Evolutionary conservation across 2,888 invertebrate species (phyloP), one percentile per base, ranked within the genome.

Genomic region (Crematogaster levior): DNA sequence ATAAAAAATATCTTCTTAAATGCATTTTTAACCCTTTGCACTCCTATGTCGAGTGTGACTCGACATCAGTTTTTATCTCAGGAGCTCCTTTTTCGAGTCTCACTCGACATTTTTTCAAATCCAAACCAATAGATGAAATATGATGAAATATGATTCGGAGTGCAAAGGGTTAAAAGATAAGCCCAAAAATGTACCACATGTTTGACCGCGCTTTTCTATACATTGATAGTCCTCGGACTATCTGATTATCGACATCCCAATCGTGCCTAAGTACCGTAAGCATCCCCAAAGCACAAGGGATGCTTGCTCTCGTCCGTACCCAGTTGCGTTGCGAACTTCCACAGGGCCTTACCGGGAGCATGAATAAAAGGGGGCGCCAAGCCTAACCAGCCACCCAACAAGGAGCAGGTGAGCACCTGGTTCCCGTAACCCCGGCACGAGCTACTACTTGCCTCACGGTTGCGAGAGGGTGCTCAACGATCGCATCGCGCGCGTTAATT

Each of bases 341-440:
- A 43, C 37, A 66, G 68, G 60, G 83, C 83, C 48, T 63, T 63
- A 56, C 77, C 77, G 77, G 56, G 40, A 37, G 77, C 53, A 79
- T 79, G 84, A 81, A 82, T 73, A 81, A 86, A 91, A 89, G 89
- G 90, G 88, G 91, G 91, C 91, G 90, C 91, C 90, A 88, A 82
- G 58, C 63, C 86, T 88, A 90, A 89, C 92, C 91, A 93, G 86
- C 84, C 74, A 72, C 79, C 82, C 79, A 82, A 82, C 89, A 92
- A 91, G 91, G 91, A 93, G 94, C 93, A 94, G 93, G 93, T 93
- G 93, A 93, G 91, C 94, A 93, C 93, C 93, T 93, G 93, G 93
- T 91, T 89, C 37, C 21, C 77, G 81, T 80, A 90, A 87, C 86
- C 83, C 83, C 75, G 91, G 92, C 92, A 92, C 92, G 92, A 92